Percentiles rank a stretch among this genome's conserved stretches.
These are phyloP conservation scores for Anabacerthia variegaticeps DNA, from an alignment of 2,797 vertebrate species.

Conservation along the genomic window DNA sequence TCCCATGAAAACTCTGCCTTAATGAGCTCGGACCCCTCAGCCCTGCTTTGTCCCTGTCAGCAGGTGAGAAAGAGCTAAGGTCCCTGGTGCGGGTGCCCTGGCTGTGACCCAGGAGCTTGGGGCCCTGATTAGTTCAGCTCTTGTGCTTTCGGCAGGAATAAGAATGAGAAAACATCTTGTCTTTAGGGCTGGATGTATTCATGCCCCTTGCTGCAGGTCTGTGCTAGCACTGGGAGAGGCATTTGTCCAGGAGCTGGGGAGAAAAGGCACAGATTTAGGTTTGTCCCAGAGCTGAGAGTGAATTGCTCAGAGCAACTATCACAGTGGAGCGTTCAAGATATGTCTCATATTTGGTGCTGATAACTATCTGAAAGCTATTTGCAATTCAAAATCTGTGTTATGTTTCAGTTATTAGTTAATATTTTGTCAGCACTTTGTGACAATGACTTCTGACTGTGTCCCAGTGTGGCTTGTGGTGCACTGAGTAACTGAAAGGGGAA, in stretches of 20 bases:
- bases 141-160: background rate
- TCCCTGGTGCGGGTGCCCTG: conserved; percentile 16
- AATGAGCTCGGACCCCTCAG: background rate
- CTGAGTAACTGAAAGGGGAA: background rate
- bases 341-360: background rate
- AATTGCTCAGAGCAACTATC: background rate
- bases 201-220: background rate
- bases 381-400: background rate
- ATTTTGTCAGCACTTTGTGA: background rate
- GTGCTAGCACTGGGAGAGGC: accelerated
- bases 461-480: background rate
- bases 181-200: background rate
- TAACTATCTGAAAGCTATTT: background rate
- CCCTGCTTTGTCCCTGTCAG: conserved; percentile 32
- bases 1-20: conserved; percentile 10
- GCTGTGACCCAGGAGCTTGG: conserved; percentile 21
- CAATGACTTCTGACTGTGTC: background rate
- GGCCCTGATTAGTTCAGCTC: conserved; percentile 38
- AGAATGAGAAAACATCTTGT: conserved; percentile 15
- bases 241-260: background rate
- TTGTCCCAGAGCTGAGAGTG: background rate
- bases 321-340: background rate
- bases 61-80: conserved; percentile 31
- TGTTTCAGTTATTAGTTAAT: background rate
- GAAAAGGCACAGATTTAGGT: background rate